Percentiles rank a stretch among this genome's conserved stretches.
These are phyloP conservation scores for Alviniconcha marisindica DNA, from an alignment of 1,140 invertebrate genomes.

Conservation along the genomic window DNA sequence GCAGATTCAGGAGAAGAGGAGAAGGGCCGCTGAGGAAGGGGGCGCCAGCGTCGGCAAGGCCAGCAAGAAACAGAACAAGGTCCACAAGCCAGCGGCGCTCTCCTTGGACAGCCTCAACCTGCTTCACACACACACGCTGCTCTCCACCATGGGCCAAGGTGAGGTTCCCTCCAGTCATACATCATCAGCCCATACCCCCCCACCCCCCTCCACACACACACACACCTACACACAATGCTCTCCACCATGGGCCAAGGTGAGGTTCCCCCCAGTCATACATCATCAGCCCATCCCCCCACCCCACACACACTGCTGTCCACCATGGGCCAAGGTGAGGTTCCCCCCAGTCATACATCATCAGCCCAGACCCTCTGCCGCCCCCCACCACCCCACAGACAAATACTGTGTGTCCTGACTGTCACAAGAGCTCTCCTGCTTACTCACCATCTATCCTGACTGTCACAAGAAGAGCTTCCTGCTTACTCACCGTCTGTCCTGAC, in stretches of 20 bases:
- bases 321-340: slow-evolving; percentile 75
- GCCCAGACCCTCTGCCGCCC: too few relatives aligned
- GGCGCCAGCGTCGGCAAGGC: neutral
- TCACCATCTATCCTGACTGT: too few relatives aligned
- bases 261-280: too few relatives aligned
- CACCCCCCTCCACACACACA: slow-evolving; percentile 93
- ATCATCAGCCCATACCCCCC: too few relatives aligned
- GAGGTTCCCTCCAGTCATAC: too few relatives aligned
- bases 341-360: too few relatives aligned
- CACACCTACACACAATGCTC: too few relatives aligned
- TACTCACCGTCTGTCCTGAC: too few relatives aligned
- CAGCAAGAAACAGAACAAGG: slow-evolving; percentile 40
- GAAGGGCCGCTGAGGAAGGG: neutral
- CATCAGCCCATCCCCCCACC: too few relatives aligned
- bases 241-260: slow-evolving; percentile 83
- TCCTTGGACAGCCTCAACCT: slow-evolving; percentile 89
- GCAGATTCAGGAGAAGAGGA: neutral
- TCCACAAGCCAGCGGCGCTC: slow-evolving; percentile 80
- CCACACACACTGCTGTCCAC: slow-evolving; percentile 94
- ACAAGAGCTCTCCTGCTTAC: too few relatives aligned
- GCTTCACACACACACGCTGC: slow-evolving; percentile 91
- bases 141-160: slow-evolving; percentile 84
- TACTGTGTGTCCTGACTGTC: too few relatives aligned
- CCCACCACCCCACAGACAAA: slow-evolving; percentile 92
- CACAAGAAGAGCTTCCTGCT: too few relatives aligned